A percentile compares a stretch with the other conserved stretches of the same genome.
Evolutionary conservation across 2,888 invertebrate species (phyloP).

Genomic region (Plagiodera versicolora): DNA sequence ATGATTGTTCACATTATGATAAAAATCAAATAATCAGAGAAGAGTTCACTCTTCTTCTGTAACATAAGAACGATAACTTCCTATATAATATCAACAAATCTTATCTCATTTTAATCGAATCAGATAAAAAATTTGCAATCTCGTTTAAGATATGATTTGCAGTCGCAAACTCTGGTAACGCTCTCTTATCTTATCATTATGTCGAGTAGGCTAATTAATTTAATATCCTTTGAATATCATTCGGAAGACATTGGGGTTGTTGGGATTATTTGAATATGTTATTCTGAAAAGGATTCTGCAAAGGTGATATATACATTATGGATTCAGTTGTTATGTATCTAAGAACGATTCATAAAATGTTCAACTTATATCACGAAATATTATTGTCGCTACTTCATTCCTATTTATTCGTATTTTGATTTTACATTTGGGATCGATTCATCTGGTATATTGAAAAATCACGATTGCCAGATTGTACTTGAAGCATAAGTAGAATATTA

Average conservation of each 20-base stretch:
- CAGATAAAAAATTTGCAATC: background rate
- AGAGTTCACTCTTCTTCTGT: conserved; percentile 16
- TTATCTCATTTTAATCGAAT: background rate
- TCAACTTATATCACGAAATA: background rate
- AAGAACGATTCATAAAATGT: background rate
- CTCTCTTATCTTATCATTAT: background rate
- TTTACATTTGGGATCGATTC: too few relatives aligned
- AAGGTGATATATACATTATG: conserved; percentile 2
- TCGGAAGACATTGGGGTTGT: conserved; percentile 45
- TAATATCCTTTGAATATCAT: conserved; percentile 40
- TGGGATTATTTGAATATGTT: conserved; percentile 24
- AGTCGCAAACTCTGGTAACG: background rate
- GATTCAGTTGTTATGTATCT: too few relatives aligned
- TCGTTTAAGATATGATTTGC: background rate
- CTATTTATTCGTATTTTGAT: background rate
- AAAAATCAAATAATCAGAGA: conserved; percentile 25
- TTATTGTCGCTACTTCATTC: conserved; percentile 1
- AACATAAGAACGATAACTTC: conserved; percentile 17
- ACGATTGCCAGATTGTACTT: background rate
- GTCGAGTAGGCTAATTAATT: conserved; percentile 23
- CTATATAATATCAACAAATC: background rate
- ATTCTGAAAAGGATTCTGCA: background rate
- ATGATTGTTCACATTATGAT: conserved; percentile 43
- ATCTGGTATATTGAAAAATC: background rate
- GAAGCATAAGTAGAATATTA: too few relatives aligned